Percentiles rank a stretch among this genome's conserved stretches.
These are phyloP conservation scores for Pinna nobilis DNA, from an alignment of 1,140 invertebrate genomes.

Conservation along the genomic window DNA sequence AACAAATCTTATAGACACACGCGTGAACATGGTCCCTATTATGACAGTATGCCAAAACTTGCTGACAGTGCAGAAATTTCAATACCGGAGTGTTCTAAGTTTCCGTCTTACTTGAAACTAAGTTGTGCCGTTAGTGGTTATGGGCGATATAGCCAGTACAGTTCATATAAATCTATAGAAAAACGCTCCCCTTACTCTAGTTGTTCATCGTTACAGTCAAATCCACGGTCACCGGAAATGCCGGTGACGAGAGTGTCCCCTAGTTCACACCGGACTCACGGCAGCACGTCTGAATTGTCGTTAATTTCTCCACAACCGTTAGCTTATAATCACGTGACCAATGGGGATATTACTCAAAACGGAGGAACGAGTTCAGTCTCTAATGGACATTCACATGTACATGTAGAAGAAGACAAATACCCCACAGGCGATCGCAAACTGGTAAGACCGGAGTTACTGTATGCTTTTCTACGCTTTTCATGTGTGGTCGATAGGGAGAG, in stretches of 20 bases:
- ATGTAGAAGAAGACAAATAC: slow-evolving; percentile 3
- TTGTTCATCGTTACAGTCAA: slow-evolving; percentile 55
- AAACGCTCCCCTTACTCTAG: slow-evolving; percentile 62
- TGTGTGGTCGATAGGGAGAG: too few species aligned
- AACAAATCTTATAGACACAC: neutral
- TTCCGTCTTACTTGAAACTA: slow-evolving; percentile 64
- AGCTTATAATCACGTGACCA: slow-evolving; percentile 30
- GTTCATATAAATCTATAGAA: slow-evolving; percentile 57
- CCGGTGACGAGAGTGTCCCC: slow-evolving; percentile 43
- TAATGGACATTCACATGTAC: neutral
- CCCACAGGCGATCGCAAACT: slow-evolving; percentile 39
- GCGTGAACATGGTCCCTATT: slow-evolving; percentile 24
- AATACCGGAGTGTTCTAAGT: slow-evolving; percentile 41
- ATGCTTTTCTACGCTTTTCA: too few species aligned
- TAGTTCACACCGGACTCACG: slow-evolving; percentile 34
- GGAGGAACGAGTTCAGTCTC: slow-evolving; percentile 24
- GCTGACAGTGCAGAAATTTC: slow-evolving; percentile 30
- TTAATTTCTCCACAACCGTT: slow-evolving; percentile 38
- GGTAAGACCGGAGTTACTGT: slow-evolving; percentile 17
- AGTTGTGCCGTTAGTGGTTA: slow-evolving; percentile 67
- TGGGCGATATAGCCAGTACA: slow-evolving; percentile 60
- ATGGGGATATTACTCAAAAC: slow-evolving; percentile 19
- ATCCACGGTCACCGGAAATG: slow-evolving; percentile 54
- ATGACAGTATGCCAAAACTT: slow-evolving; percentile 35
- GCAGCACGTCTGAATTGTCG: slow-evolving; percentile 38